Conservation (phyloP, 2,797 vertebrate genomes). For the Oreortyx pictus region DNA sequence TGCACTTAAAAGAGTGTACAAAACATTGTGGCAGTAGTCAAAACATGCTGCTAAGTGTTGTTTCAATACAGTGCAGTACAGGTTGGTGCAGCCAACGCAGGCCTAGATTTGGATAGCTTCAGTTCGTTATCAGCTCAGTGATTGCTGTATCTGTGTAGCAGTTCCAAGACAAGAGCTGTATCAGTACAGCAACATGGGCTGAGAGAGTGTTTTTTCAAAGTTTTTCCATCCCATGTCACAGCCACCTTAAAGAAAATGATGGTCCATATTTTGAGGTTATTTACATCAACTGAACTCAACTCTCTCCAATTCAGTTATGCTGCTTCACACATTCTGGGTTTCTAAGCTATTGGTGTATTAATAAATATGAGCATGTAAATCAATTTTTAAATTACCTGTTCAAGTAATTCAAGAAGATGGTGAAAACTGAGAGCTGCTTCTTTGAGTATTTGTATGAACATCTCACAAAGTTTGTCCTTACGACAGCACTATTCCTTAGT, state of each 20-base stretch:
- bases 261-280: background rate
- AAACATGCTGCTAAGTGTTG: background rate
- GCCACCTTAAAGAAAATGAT: background rate
- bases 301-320: background rate
- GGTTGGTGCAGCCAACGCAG: background rate
- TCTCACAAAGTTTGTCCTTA: background rate
- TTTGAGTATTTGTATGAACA: background rate
- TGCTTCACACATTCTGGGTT: background rate
- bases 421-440: background rate
- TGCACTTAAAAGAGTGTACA: background rate
- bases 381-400: background rate
- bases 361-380: background rate
- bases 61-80: background rate
- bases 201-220: background rate
- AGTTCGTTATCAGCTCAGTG: background rate
- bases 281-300: background rate
- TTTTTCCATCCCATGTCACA: background rate
- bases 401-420: background rate
- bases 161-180: background rate
- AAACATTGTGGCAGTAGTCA: background rate
- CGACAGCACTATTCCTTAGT: background rate
- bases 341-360: background rate
- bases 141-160: background rate
- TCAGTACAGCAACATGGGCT: background rate
- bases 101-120: background rate